Evolutionary conservation across 1,140 invertebrate species (phyloP).

Genomic region (Potamilus streckersoni): DNA sequence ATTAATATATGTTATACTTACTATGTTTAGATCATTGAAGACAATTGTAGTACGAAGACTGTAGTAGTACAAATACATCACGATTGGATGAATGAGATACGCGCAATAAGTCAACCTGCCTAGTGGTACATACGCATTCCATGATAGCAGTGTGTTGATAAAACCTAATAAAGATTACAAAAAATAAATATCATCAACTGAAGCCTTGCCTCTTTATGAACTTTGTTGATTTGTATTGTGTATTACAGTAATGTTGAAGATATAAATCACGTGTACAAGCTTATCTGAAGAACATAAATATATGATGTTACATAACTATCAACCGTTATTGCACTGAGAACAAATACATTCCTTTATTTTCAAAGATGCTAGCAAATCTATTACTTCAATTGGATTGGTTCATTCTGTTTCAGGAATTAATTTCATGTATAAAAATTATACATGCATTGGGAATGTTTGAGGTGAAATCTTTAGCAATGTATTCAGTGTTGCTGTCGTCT

Average conservation of each 20-base stretch:
- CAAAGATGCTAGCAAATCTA: too few relatives aligned
- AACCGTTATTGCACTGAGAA: too few relatives aligned
- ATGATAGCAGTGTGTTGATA: conserved; percentile 75
- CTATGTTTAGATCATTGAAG: conserved; percentile 26
- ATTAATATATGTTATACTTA: conserved; percentile 11
- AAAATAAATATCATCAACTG: background rate
- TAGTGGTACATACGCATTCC: conserved; percentile 82
- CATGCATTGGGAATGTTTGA: too few relatives aligned
- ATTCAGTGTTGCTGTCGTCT: too few relatives aligned
- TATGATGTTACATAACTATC: too few relatives aligned
- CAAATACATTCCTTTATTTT: too few relatives aligned
- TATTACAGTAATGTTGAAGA: background rate
- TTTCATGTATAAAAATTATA: too few relatives aligned
- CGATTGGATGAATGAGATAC: conserved; percentile 82
- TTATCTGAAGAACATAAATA: background rate
- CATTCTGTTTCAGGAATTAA: too few relatives aligned
- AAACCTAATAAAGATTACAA: conserved; percentile 7
- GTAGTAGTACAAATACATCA: conserved; percentile 44
- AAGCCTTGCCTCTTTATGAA: background rate
- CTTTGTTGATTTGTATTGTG: background rate
- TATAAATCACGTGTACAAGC: background rate
- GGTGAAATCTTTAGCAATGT: too few relatives aligned
- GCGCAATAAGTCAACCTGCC: conserved; percentile 90
- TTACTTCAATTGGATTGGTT: too few relatives aligned
- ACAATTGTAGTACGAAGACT: conserved; percentile 10